Evolutionary conservation across 2,888 invertebrate genomes (phyloP), one percentile per base, ranked within the genome.

Genomic region (Thymelicus lineola): DNA sequence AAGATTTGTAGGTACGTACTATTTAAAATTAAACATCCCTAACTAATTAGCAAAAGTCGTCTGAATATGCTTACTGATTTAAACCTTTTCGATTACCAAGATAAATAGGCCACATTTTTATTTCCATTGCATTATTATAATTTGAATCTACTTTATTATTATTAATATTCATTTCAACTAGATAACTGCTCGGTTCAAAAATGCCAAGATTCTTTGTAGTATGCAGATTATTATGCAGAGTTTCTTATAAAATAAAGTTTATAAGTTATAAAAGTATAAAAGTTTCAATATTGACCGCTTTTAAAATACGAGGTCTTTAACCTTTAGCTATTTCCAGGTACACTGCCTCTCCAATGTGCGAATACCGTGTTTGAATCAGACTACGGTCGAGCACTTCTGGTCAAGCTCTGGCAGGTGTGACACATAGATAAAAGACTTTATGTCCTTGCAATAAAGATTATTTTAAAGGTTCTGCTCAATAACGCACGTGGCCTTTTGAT

Each of bases 401-500:
- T 74, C 74, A 75, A 70, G 74, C 58, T 63, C 38, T 38, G 12
- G 7, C 36, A 35, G 6, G 12, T 0, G 45, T 42, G 17, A n/a
- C 36, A 45, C 15, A 55, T 62, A 38, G 60, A 75, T 67, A 76
- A 72, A 76, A 62, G 72, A 74, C 80, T 72, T 71, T 80, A 78
- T 66, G 28, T 6, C 66, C 17, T 68, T 46, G 60, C 10, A 20
- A 63, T 72, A 76, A 71, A 71, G 55, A 55, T 28, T 61, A 75
- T 63, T 75, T 75, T 65, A 64, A 74, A 66, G 14, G 46, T 45
- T 20, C 55, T 48, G 35, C 36, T 64, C 50, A 60, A 60, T 58
- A 71, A 20, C 64, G 71, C 78, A 79, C 77, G 78, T 78, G 77
- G 74, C 73, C 77, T 69, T 75, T 77, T 78, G 60, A 77, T 77